Conservation (phyloP, 2,113 vertebrate species). For the Sinocyclocheilus anshuiensis region DNA sequence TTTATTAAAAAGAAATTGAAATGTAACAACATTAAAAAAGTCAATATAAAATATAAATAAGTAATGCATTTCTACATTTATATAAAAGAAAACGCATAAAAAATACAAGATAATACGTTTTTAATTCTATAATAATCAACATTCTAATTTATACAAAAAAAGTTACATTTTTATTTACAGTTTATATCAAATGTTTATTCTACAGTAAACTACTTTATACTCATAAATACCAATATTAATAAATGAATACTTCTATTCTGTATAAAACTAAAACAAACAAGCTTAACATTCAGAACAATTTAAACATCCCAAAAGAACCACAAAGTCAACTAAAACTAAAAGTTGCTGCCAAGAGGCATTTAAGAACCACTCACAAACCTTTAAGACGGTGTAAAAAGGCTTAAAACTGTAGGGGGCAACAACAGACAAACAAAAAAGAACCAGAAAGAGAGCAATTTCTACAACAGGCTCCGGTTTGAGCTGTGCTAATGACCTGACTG, state of each 20-base stretch:
- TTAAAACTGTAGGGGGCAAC: background rate
- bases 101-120: no score
- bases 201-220: no score
- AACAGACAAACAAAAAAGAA: background rate
- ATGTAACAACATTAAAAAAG: no score
- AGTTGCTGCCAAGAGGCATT: background rate
- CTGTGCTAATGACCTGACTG: background rate
- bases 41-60: no score
- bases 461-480: background rate
- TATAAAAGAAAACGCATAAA: no score
- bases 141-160: no score
- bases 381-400: background rate
- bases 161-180: no score
- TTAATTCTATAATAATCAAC: no score
- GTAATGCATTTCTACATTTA: no score
- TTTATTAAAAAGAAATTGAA: no score
- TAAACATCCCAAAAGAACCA: background rate
- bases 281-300: background rate
- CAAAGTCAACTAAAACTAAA: background rate
- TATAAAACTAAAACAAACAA: background rate
- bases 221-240: background rate
- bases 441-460: background rate
- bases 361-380: background rate
- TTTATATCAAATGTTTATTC: no score
- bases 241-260: background rate